A percentile compares a stretch with the other conserved stretches of the same genome.
Conservation (phyloP, 2,113 vertebrate genomes). For the Antechinus flavipes region DNA sequence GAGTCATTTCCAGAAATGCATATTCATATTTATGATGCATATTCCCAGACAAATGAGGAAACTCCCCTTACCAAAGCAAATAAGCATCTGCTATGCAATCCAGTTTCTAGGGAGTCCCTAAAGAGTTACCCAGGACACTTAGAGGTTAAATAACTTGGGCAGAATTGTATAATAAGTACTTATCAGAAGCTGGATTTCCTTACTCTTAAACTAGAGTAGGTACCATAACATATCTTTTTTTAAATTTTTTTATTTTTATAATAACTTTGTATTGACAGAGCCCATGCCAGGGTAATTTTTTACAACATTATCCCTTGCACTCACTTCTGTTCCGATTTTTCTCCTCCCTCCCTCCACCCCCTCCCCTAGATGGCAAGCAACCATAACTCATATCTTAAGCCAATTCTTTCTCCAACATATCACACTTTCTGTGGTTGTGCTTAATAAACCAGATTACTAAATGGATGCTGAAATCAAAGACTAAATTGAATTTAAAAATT, state of each 20-base stretch:
- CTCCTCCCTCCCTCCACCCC: too few species aligned
- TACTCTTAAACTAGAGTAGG: too few species aligned
- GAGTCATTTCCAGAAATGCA: not conserved
- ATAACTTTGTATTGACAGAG: too few species aligned
- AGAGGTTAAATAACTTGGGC: not conserved
- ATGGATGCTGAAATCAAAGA: slow-evolving; percentile 32
- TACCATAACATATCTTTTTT: too few species aligned
- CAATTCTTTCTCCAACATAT: not conserved
- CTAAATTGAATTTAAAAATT: slow-evolving; percentile 3
- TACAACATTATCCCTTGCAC: too few species aligned
- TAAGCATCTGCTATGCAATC: not conserved
- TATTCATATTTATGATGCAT: not conserved
- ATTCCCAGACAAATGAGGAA: not conserved
- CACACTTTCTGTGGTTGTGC: not conserved
- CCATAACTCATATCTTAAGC: not conserved
- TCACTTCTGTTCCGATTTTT: too few species aligned
- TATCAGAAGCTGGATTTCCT: not conserved
- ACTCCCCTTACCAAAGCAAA: not conserved
- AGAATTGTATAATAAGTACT: not conserved
- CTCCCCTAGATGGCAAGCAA: too few species aligned
- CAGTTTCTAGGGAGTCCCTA: not conserved
- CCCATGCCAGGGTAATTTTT: too few species aligned
- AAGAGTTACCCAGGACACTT: not conserved
- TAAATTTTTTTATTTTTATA: too few species aligned
- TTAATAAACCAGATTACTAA: not conserved